Conservation (phyloP, 2,888 invertebrate species). For the Cyclophora punctaria region DNA sequence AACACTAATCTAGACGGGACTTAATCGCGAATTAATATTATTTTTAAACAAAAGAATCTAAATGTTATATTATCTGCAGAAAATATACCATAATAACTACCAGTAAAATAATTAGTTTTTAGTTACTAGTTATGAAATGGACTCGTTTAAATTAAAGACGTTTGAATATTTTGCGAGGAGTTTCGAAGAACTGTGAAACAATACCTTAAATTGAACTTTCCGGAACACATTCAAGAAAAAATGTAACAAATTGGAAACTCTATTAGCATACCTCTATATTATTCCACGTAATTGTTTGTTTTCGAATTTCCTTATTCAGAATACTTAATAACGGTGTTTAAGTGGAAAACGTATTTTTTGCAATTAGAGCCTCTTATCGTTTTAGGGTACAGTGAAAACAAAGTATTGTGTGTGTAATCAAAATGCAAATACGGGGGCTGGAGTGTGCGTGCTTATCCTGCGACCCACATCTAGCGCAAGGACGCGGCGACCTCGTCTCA, state of each 20-base stretch:
- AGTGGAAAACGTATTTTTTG: constrained; percentile 40
- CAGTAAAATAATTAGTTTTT: too few species aligned
- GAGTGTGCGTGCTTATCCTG: constrained; percentile 60
- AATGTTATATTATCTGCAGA: too few species aligned
- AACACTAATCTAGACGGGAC: too few species aligned
- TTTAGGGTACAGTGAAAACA: constrained; percentile 32
- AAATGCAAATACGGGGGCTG: constrained; percentile 60
- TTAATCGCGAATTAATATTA: too few species aligned
- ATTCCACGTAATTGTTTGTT: neutral
- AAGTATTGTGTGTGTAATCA: constrained; percentile 45
- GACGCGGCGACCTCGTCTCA: constrained; percentile 42
- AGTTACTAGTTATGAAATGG: too few species aligned
- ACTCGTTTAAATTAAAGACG: too few species aligned
- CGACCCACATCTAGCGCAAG: constrained; percentile 67
- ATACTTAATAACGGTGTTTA: constrained; percentile 25
- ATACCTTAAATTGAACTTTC: too few species aligned
- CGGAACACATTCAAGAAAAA: neutral
- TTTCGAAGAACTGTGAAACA: neutral
- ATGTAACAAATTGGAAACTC: neutral
- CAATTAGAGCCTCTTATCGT: constrained; percentile 52
- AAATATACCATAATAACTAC: too few species aligned
- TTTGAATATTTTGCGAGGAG: neutral
- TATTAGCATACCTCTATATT: too few species aligned
- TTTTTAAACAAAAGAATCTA: too few species aligned
- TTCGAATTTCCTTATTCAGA: constrained; percentile 12